Conservation (phyloP, 2,113 vertebrate genomes). For the Forbesichthys papilliferus region DNA sequence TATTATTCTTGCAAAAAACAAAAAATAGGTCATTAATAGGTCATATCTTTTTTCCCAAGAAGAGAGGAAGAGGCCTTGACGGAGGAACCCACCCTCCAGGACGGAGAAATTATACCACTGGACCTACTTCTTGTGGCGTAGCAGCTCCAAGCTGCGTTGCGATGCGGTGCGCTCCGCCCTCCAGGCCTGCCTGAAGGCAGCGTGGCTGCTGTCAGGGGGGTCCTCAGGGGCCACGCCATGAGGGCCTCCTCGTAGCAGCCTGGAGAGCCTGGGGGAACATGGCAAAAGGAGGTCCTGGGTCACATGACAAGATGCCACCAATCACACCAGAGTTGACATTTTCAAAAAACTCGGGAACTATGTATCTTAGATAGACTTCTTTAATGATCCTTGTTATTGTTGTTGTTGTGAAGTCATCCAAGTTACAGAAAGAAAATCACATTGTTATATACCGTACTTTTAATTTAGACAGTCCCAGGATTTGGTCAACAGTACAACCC, state of each 20-base stretch:
- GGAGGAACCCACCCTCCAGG: not conserved
- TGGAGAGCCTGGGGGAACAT: conserved; percentile 30
- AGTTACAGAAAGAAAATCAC: too few species aligned
- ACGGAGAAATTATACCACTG: conserved; percentile 60
- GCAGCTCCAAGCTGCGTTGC: conserved; percentile 45
- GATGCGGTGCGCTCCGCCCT: conserved; percentile 55
- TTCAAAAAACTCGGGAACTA: too few species aligned
- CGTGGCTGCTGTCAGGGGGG: conserved; percentile 70
- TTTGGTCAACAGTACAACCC: too few species aligned
- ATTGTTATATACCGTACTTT: too few species aligned
- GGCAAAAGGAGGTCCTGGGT: not conserved
- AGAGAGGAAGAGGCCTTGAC: too few species aligned
- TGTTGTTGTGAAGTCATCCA: too few species aligned
- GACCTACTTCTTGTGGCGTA: conserved; percentile 47
- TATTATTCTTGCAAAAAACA: too few species aligned
- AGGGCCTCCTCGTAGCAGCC: conserved; percentile 61
- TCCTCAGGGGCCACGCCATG: conserved; percentile 68
- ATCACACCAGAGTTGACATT: not conserved
- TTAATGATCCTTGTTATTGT: too few species aligned
- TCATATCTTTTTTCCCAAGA: too few species aligned
- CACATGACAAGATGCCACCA: not conserved
- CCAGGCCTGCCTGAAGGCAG: conserved; percentile 57
- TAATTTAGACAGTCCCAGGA: too few species aligned
- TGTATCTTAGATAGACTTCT: too few species aligned
- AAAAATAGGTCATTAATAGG: too few species aligned